These are phyloP conservation scores for Neodiprion lecontei DNA, from an alignment of 1,140 invertebrate species.

Conservation along the genomic window DNA sequence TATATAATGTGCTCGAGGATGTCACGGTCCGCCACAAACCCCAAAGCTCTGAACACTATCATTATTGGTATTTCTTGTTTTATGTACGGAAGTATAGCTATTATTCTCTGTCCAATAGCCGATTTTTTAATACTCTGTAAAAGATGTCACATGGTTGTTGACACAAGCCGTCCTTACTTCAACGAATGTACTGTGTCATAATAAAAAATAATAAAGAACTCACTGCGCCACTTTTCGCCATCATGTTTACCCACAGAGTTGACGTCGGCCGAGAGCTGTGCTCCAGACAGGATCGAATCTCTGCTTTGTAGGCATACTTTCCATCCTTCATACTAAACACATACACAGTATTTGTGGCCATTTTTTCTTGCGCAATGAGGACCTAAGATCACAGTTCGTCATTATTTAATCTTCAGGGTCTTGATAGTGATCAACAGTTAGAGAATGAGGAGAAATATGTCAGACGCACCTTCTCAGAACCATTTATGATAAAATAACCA, in stretches of 20 bases:
- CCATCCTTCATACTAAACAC: slow-evolving; percentile 98
- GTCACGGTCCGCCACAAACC: slow-evolving; percentile 98
- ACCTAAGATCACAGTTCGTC: slow-evolving; percentile 57
- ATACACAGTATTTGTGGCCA: slow-evolving; percentile 99
- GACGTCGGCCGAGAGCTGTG: slow-evolving; percentile 93
- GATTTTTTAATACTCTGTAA: slow-evolving; percentile 91
- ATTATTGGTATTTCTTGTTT: slow-evolving; percentile 99
- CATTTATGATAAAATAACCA: slow-evolving; percentile 96
- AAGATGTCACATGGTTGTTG: neutral
- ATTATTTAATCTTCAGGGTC: neutral
- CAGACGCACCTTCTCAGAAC: slow-evolving; percentile 85
- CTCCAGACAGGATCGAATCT: slow-evolving; percentile 95
- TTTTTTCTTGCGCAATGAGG: slow-evolving; percentile 98
- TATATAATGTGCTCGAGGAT: slow-evolving; percentile 99
- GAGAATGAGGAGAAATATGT: slow-evolving; percentile 3
- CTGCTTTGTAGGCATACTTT: slow-evolving; percentile 97
- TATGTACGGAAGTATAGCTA: slow-evolving; percentile 97
- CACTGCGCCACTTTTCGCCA: slow-evolving; percentile 89
- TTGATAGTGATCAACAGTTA: slow-evolving; percentile 2
- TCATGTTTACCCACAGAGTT: slow-evolving; percentile 99
- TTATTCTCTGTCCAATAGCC: slow-evolving; percentile 97
- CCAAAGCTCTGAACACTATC: slow-evolving; percentile 96
- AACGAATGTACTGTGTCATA: neutral
- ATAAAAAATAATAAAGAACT: slow-evolving; percentile 31
- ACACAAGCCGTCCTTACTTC: neutral